phyloP scores from a whole-genome alignment of 2,113 vertebrate species.

The Helogale parvula region DNA sequence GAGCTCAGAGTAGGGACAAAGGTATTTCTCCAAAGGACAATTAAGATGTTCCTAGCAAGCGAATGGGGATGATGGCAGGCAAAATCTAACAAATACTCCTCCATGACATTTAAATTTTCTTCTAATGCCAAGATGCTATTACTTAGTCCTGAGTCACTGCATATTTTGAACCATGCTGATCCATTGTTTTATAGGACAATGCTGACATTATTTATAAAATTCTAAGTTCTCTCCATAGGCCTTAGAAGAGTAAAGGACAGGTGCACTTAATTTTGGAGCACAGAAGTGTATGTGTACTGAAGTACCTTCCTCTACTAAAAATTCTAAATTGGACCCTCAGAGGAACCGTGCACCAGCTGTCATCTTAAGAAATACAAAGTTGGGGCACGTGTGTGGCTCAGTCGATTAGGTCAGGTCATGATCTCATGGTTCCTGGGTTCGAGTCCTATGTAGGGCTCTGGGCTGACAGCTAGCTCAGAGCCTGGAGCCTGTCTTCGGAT shows the following conservation, averaged over 20 bases:
- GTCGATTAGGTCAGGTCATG: no score
- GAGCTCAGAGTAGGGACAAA: neutral
- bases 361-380: neutral
- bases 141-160: neutral
- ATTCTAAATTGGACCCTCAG: neutral
- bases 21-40: neutral
- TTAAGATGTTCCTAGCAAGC: neutral
- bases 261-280: slow-evolving; percentile 3
- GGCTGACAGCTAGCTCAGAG: no score
- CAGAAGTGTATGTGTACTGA: neutral
- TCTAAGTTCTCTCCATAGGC: neutral
- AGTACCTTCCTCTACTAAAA: neutral
- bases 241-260: slow-evolving; percentile 14
- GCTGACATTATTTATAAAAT: slow-evolving; percentile 27
- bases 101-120: neutral
- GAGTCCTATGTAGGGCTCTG: no score
- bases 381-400: neutral
- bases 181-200: slow-evolving; percentile 41
- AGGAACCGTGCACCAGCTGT: neutral
- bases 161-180: neutral
- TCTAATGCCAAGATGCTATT: neutral
- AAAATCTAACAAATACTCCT: neutral
- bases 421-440: no score
- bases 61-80: neutral
- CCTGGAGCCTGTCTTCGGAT: no score